These are phyloP conservation scores for Diaphora mendica DNA, from an alignment of 2,888 invertebrate species.

Conservation along the genomic window DNA sequence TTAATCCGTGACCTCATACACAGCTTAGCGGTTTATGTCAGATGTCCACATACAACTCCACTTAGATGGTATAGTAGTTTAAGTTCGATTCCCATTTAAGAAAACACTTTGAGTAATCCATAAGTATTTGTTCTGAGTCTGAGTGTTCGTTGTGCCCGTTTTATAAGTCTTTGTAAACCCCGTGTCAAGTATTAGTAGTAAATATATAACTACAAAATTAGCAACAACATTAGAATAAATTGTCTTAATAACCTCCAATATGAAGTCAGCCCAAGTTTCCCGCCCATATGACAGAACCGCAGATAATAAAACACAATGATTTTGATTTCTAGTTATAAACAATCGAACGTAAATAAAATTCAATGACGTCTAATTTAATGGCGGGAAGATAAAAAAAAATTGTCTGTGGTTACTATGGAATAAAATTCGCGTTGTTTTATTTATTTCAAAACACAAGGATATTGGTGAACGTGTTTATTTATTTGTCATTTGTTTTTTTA, in stretches of 20 bases:
- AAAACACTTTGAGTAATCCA: too few relatives aligned
- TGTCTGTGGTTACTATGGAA: slow-evolving; percentile 8
- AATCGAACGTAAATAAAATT: slow-evolving; percentile 33
- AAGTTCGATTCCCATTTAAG: too few relatives aligned
- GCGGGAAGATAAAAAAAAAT: slow-evolving; percentile 9
- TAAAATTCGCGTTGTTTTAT: slow-evolving; percentile 4
- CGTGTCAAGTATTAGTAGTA: too few relatives aligned
- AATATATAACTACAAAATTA: too few relatives aligned
- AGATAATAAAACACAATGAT: slow-evolving; percentile 10
- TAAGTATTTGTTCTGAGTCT: too few relatives aligned
- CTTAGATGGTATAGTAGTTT: too few relatives aligned
- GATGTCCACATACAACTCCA: too few relatives aligned
- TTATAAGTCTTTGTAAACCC: too few relatives aligned
- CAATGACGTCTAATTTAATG: slow-evolving; percentile 25
- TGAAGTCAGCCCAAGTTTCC: neutral
- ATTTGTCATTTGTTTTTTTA: neutral
- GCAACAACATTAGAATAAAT: too few relatives aligned
- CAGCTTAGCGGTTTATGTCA: too few relatives aligned
- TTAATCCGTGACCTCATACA: too few relatives aligned
- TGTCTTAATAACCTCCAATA: neutral
- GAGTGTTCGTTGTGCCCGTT: too few relatives aligned
- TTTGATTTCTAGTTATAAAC: slow-evolving; percentile 1
- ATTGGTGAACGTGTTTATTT: neutral
- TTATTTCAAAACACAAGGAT: neutral
- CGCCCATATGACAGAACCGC: slow-evolving; percentile 1